Base-by-base conservation (phyloP, 2,113 vertebrate genomes). In the Tetraodon nigroviridis region DNA sequence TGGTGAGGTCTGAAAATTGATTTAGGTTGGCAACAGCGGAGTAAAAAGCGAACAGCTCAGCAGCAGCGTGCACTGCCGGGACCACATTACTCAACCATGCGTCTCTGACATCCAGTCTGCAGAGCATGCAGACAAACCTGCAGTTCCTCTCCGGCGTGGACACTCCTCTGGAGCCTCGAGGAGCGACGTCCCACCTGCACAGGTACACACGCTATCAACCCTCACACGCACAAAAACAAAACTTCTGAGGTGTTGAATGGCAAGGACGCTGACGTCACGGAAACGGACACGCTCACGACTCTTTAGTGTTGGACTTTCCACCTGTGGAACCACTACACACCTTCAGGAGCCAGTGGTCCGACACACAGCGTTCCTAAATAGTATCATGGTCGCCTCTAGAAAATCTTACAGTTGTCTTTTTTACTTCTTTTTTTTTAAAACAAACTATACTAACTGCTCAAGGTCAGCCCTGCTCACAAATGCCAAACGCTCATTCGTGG, bases 41-140 rank as follows among this genome's bases (percentile, higher is more conserved):
- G 14, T 56, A 27, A 48, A 37, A 37, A 37, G 29, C 8, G 6
- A 32, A 32, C 6, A 8, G 32, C 24, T 6, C n/a, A n/a, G 24
- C 24, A 27, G 24, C 24, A 27, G 7, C 24, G 24, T 27, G 24
- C 24, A 27, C 24, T 27, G 24, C 24, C 24, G 3, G 5, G 24
- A 27, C 3, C 24, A 6, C 24, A 11, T 37, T 37, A 37, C 32
- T 8, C 32, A 37, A 37, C 32, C 32, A 2, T 37, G 32, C 12
- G 32, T 51, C 13, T 57, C 46, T 52, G 14, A 66, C 44, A 57
- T 66, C 57, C 50, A 80, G 79, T 2, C 7, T 5, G 4, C 24
- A 19, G 10, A 29, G 19, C 0, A 13, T 1, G 20, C 41, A 15
- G 56, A 20, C 0, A 51, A 18, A 76, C 74, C 8, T 57, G 4